Percentiles rank a stretch among this genome's conserved stretches.
Evolutionary conservation across 2,888 invertebrate species (phyloP).

Genomic region (Tridacna gigas): DNA sequence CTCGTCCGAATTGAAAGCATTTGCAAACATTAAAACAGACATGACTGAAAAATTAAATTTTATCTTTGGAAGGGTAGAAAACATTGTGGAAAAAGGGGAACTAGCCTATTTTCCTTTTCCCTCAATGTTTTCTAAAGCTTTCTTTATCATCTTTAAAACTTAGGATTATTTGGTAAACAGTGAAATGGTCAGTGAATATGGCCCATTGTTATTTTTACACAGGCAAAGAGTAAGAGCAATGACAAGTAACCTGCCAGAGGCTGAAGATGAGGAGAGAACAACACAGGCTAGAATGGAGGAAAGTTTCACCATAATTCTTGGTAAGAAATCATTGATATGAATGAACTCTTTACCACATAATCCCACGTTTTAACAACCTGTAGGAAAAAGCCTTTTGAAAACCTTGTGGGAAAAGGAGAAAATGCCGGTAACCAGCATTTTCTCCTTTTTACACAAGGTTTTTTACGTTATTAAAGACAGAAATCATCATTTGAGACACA

Average conservation of each 20-base stretch:
- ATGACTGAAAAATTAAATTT: not conserved
- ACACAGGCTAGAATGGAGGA: conserved; percentile 89
- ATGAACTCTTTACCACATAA: too few species aligned
- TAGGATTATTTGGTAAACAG: not conserved
- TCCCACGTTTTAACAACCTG: too few species aligned
- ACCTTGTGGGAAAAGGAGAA: too few species aligned
- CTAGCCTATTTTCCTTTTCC: not conserved
- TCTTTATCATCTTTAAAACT: too few species aligned
- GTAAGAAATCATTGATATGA: conserved; percentile 65
- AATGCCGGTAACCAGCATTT: too few species aligned
- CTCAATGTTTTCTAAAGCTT: not conserved
- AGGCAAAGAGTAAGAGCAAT: conserved; percentile 81
- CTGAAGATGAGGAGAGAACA: conserved; percentile 78
- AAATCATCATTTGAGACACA: too few species aligned
- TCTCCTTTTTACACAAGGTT: too few species aligned
- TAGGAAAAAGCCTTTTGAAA: too few species aligned
- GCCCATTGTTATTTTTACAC: not conserved
- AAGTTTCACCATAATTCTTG: conserved; percentile 98
- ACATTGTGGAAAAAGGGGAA: not conserved
- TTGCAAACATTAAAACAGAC: too few species aligned
- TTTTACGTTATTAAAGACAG: too few species aligned
- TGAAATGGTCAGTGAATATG: not conserved
- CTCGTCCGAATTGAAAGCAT: too few species aligned
- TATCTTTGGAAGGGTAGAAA: not conserved
- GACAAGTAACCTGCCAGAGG: conserved; percentile 79